phyloP scores from a whole-genome alignment of 2,113 vertebrate species.

The Dasyurus viverrinus region DNA sequence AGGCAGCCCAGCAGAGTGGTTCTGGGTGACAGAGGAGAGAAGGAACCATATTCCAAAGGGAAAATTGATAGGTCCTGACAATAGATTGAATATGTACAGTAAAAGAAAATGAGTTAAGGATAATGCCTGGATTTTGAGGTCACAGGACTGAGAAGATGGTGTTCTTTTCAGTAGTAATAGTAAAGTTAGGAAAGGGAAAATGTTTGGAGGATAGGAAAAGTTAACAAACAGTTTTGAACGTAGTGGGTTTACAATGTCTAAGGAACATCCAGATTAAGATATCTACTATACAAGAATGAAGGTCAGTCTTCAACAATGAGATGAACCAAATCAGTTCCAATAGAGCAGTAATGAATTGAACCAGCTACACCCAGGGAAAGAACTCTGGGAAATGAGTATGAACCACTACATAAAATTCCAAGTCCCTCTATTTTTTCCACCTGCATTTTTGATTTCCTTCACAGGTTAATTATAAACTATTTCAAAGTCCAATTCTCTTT shows the following conservation, averaged over 20 bases:
- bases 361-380: too few species aligned
- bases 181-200: background rate
- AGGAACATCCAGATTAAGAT: background rate
- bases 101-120: background rate
- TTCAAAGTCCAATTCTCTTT: too few species aligned
- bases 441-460: too few species aligned
- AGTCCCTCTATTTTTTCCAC: too few species aligned
- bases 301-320: too few species aligned
- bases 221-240: background rate
- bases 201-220: background rate
- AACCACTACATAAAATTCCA: too few species aligned
- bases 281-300: background rate
- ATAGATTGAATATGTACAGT: background rate
- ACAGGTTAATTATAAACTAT: too few species aligned
- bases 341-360: too few species aligned
- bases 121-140: background rate
- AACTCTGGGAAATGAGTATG: too few species aligned
- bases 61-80: background rate
- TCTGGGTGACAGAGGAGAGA: background rate
- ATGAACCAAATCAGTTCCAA: too few species aligned
- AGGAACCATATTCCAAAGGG: background rate
- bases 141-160: background rate
- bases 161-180: background rate
- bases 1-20: too few species aligned
- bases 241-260: background rate